These are phyloP conservation scores for Mandrillus leucophaeus DNA, from an alignment of 2,113 vertebrate species.

Conservation along the genomic window DNA sequence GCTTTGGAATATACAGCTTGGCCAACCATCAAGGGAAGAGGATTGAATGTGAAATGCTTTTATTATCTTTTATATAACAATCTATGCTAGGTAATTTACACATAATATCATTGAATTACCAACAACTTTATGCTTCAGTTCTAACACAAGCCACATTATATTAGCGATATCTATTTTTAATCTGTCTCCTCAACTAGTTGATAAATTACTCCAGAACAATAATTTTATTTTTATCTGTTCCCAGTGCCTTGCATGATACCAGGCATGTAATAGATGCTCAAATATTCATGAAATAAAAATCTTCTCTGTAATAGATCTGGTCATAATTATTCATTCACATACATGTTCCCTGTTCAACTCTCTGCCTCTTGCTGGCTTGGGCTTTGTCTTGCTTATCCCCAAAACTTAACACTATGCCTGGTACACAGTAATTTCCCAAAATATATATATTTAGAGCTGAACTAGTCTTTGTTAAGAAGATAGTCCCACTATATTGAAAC, in stretches of 20 bases:
- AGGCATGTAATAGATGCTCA: neutral
- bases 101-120: neutral
- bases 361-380: constrained; percentile 5
- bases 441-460: neutral
- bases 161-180: neutral
- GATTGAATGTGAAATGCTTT: neutral
- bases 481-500: neutral
- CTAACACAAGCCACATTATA: neutral
- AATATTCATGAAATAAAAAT: constrained; percentile 1
- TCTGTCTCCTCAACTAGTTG: neutral
- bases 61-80: neutral
- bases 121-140: neutral
- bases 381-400: neutral
- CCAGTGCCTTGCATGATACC: neutral
- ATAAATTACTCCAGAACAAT: constrained; percentile 22
- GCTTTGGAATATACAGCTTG: neutral
- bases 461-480: neutral
- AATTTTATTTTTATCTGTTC: neutral
- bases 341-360: neutral
- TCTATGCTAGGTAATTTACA: neutral
- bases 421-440: neutral
- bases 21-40: neutral
- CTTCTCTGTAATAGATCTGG: neutral
- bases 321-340: neutral
- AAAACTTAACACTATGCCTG: neutral